These are phyloP conservation scores for Malthinus seriepunctatus DNA, from an alignment of 2,888 invertebrate species.

Conservation along the genomic window DNA sequence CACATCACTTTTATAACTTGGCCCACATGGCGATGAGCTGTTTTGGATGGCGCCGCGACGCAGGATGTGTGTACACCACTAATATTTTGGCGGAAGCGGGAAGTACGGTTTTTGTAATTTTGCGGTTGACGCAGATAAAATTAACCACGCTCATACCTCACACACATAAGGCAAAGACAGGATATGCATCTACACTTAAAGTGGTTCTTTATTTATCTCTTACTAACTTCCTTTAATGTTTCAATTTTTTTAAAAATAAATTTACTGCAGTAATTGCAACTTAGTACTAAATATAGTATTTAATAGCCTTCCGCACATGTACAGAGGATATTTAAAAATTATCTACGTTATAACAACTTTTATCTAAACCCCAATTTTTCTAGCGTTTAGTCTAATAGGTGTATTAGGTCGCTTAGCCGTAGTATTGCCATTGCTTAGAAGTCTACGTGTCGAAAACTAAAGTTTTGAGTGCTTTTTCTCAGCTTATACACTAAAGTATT, in stretches of 20 bases:
- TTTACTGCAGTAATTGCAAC: too few species aligned
- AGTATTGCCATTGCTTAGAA: too few species aligned
- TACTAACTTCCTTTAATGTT: constrained; percentile 16
- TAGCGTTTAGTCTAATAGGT: too few species aligned
- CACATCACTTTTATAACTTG: constrained; percentile 14
- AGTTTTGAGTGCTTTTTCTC: too few species aligned
- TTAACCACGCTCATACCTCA: constrained; percentile 26
- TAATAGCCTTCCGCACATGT: too few species aligned
- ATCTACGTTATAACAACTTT: too few species aligned
- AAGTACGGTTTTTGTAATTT: constrained; percentile 40
- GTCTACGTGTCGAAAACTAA: too few species aligned
- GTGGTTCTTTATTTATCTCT: constrained; percentile 23
- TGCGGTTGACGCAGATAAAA: constrained; percentile 37
- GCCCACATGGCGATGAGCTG: constrained; percentile 10
- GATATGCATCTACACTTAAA: constrained; percentile 26
- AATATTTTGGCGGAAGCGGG: constrained; percentile 40
- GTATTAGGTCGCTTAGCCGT: too few species aligned
- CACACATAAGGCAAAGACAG: constrained; percentile 22
- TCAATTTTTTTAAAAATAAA: not conserved
- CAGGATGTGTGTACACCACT: constrained; percentile 30
- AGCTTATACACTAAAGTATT: too few species aligned
- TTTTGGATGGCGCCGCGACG: constrained; percentile 23
- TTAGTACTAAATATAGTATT: too few species aligned
- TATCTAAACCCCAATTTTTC: too few species aligned
- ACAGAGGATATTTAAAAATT: too few species aligned